Evolutionary conservation across 2,113 vertebrate species (phyloP).

Genomic region (Nothocercus julius): DNA sequence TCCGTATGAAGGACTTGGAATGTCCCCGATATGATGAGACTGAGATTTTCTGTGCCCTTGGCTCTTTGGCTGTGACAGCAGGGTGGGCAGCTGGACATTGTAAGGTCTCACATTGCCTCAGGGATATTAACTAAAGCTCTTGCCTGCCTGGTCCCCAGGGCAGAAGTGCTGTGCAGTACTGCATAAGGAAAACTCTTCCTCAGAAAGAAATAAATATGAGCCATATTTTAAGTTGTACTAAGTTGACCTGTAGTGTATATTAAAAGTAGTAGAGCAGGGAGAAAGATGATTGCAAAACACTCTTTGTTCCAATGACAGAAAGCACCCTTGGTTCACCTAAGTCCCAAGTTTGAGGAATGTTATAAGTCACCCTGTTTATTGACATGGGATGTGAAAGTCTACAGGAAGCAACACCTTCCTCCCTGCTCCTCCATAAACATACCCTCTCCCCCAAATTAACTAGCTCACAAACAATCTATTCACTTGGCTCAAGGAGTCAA

Average conservation of each 20-base stretch:
- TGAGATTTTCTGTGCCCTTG: not conserved
- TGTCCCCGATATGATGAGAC: not conserved
- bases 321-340: fast-evolving
- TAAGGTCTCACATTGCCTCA: not conserved
- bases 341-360: not conserved
- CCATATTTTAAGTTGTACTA: not conserved
- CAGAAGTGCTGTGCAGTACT: not conserved
- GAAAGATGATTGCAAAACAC: not conserved
- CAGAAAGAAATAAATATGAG: not conserved
- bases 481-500: not conserved
- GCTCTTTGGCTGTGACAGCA: not conserved
- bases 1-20: not conserved
- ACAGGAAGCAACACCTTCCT: not conserved
- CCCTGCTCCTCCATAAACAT: not conserved
- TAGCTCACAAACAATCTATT: not conserved
- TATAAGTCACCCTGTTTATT: not conserved
- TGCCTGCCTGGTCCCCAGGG: not conserved
- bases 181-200: not conserved
- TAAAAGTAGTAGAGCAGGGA: not conserved
- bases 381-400: not conserved
- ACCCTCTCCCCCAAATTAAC: not conserved
- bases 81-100: not conserved
- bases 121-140: not conserved
- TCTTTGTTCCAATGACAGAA: not conserved
- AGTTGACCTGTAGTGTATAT: not conserved